These are phyloP conservation scores for Dicyrtomina minuta DNA, from an alignment of 2,888 invertebrate species.

Conservation along the genomic window DNA sequence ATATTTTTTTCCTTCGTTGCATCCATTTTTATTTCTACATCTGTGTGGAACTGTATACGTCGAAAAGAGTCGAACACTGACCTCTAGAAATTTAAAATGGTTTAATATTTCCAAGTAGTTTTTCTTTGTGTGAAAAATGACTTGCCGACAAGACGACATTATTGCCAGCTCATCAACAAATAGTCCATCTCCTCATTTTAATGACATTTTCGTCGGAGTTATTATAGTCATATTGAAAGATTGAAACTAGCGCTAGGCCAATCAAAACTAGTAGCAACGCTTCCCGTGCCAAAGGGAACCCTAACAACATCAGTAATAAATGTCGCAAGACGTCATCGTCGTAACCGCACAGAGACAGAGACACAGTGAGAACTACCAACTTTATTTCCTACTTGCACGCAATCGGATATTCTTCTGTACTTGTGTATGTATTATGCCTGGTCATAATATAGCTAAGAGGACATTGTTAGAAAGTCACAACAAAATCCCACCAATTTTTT, in stretches of 20 bases:
- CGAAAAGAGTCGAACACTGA: conserved; percentile 18
- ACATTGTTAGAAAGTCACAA: too few species aligned
- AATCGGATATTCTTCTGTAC: too few species aligned
- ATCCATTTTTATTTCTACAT: neutral
- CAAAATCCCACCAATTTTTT: too few species aligned
- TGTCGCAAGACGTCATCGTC: too few species aligned
- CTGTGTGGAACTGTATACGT: too few species aligned
- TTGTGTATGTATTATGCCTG: too few species aligned
- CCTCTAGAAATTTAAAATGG: conserved; percentile 5
- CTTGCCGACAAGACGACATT: neutral
- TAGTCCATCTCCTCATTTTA: conserved; percentile 13
- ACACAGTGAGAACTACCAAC: too few species aligned
- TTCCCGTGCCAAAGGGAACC: neutral
- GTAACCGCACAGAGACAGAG: too few species aligned
- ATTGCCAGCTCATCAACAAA: conserved; percentile 4
- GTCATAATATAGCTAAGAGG: too few species aligned
- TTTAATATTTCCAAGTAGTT: neutral
- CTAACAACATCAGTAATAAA: too few species aligned
- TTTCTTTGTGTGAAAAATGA: conserved; percentile 6
- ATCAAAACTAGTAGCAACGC: too few species aligned
- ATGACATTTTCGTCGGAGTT: neutral
- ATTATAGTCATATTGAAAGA: neutral
- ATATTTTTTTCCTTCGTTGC: neutral
- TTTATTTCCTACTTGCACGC: too few species aligned
- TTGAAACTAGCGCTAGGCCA: neutral